Percentiles rank a stretch among this genome's conserved stretches.
phyloP scores from a whole-genome alignment of 2,797 vertebrate genomes.

The Adrianichthys oophorus region DNA sequence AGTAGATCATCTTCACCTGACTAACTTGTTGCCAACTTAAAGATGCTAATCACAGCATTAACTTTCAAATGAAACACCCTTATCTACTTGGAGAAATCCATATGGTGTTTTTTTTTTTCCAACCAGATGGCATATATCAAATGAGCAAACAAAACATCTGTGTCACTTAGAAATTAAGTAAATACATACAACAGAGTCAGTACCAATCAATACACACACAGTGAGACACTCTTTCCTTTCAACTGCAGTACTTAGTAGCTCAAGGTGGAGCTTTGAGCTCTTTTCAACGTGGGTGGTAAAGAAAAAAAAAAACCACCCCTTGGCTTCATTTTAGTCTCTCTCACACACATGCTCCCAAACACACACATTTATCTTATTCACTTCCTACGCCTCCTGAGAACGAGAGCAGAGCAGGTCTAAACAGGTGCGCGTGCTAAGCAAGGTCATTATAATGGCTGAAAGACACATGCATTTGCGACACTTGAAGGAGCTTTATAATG shows the following conservation, averaged over 20 bases:
- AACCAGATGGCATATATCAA: no score
- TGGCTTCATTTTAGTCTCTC: conserved; percentile 53
- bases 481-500: conserved; percentile 3
- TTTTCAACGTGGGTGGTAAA: conserved; percentile 73
- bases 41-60: no score
- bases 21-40: no score
- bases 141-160: neutral
- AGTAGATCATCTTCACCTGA: no score
- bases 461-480: conserved; percentile 19
- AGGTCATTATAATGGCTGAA: conserved; percentile 39
- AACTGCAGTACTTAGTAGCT: conserved; percentile 21
- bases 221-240: conserved; percentile 10
- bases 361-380: conserved; percentile 37
- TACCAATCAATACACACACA: conserved; percentile 10
- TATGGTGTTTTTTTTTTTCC: no score
- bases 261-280: conserved; percentile 13
- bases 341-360: conserved; percentile 20
- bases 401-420: conserved; percentile 65
- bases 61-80: no score
- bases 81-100: no score
- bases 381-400: conserved; percentile 41
- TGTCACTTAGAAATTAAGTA: neutral
- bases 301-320: conserved; percentile 21
- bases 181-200: neutral
- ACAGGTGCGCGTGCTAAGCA: conserved; percentile 59